Percentiles rank a stretch among this genome's conserved stretches.
These are phyloP conservation scores for Antechinus stuartii DNA, from an alignment of 2,113 vertebrate species.

Conservation along the genomic window DNA sequence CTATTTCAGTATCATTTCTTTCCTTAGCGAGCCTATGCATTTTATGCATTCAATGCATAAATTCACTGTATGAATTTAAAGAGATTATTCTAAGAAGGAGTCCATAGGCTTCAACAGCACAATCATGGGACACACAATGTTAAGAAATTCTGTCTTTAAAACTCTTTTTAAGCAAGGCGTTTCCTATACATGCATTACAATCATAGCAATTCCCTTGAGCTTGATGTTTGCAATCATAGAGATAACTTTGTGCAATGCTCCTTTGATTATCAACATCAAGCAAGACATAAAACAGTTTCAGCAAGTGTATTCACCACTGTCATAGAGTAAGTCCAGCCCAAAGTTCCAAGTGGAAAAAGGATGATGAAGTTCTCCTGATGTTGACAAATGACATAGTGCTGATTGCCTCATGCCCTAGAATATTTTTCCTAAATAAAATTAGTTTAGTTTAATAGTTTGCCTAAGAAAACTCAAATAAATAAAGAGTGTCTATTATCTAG, in stretches of 20 bases:
- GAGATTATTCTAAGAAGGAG: background rate
- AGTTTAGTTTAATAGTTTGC: background rate
- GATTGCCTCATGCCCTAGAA: background rate
- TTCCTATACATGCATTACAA: background rate
- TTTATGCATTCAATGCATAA: background rate
- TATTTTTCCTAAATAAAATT: background rate
- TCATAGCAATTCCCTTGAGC: background rate
- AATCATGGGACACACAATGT: background rate
- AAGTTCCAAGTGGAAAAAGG: background rate
- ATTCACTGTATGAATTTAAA: background rate
- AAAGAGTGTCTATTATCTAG: background rate
- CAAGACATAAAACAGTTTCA: too few species aligned
- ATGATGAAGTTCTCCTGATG: background rate
- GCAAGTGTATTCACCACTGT: too few species aligned
- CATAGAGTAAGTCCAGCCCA: too few species aligned
- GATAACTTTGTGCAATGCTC: background rate
- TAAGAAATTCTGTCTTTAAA: background rate
- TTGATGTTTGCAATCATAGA: background rate
- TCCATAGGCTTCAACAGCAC: background rate
- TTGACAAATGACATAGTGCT: background rate
- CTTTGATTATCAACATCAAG: background rate
- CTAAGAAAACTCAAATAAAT: background rate
- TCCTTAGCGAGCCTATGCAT: background rate
- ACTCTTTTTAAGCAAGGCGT: background rate
- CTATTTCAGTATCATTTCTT: background rate